Evolutionary conservation across 92 coral and sea anemone genomes (phyloP), one percentile per base, ranked within the genome.

Genomic region (Isaurus tuberculatus): DNA sequence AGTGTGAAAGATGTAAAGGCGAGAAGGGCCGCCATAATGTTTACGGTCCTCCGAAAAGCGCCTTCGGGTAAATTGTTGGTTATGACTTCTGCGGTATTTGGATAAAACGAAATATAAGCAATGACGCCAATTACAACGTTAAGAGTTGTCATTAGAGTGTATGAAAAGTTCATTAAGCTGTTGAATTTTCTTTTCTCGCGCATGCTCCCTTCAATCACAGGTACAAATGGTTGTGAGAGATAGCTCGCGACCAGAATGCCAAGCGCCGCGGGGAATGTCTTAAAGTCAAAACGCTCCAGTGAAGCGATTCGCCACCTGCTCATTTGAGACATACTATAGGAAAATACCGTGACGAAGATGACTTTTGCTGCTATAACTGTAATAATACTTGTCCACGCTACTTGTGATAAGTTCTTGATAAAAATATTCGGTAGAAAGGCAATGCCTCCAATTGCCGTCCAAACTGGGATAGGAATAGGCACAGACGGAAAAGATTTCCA

Each of bases 161-260:
- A 95, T 20, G 98, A 87, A 43, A 91, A 51, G 78, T 91, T 88
- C 91, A 91, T 88, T 55, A 93, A 46, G 8, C 66, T 65, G 74
- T 90, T 83, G 65, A 95, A 95, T 61, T 91, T 93, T 65, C 86
- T 91, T 72, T 87, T 93, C 2, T 73, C 53, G 80, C 92, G 91
- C 98, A 95, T 93, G 91, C 97, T 91, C 32, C 97, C 98, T 70
- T 95, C 98, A 66, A 95, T 95, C 25, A 95, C 94, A 4, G 98
- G 90, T n/a, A 95, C 98, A 70, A 93, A 95, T 6, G 98, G 98
- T 44, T 95, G 98, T 9, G 98, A 95, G 36, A 95, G 88, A 63
- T 95, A 95, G 69, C 98, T 95, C 5, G 98, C 97, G 48, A 95
- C 94, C 81, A 95, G 90, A 66, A 94, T 91, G 70, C 97, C 97